phyloP scores from a whole-genome alignment of 2,797 vertebrate species.

The Odontamblyopus lacepedii region DNA sequence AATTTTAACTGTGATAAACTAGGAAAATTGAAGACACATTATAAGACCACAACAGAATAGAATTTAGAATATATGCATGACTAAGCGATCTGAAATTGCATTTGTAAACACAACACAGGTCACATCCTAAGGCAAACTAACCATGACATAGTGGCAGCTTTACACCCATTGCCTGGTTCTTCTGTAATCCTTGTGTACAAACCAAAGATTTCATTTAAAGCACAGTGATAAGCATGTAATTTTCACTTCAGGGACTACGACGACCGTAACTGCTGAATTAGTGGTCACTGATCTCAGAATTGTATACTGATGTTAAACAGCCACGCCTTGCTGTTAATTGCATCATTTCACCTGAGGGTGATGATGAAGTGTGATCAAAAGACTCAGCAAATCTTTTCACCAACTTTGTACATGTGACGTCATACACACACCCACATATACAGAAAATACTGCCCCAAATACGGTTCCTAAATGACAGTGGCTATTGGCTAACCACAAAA shows the following conservation, averaged over 20 bases:
- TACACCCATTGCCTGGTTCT: not conserved
- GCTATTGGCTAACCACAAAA: conserved; percentile 17
- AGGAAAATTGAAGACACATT: not conserved
- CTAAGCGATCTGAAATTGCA: not conserved
- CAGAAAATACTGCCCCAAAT: not conserved
- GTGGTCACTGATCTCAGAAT: not conserved
- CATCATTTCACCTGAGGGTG: conserved; percentile 20
- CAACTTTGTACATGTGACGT: not conserved
- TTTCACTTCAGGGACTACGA: not conserved
- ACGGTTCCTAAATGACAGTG: not conserved
- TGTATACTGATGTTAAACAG: not conserved
- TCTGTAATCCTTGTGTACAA: not conserved
- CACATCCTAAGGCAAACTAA: not conserved
- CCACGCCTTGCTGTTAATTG: conserved; percentile 46
- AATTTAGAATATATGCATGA: not conserved
- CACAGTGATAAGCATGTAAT: not conserved
- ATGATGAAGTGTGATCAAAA: conserved; percentile 22
- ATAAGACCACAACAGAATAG: not conserved
- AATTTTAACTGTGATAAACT: not conserved
- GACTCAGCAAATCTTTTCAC: not conserved
- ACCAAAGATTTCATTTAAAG: not conserved
- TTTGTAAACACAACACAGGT: not conserved
- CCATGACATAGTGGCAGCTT: not conserved
- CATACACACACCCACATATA: conserved; percentile 9
- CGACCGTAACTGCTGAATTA: not conserved